Percentiles rank a stretch among this genome's conserved stretches.
These are phyloP conservation scores for Ciona savignyi DNA, from an alignment of 23 tunicate genomes.

Conservation along the genomic window DNA sequence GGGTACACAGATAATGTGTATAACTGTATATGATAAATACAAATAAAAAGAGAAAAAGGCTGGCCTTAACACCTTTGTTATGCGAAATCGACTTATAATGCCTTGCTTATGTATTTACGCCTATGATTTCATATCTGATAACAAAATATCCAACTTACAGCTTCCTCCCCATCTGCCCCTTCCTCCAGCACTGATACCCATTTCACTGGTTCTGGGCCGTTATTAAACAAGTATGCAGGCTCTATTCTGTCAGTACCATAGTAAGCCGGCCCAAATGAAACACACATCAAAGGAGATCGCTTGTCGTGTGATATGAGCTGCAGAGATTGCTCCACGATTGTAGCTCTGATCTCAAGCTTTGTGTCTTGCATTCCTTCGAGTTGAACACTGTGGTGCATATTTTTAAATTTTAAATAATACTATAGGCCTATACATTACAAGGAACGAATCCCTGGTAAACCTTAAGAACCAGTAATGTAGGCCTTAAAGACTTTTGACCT, in stretches of 20 bases:
- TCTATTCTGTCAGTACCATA: conserved; percentile 88
- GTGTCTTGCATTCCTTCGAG: conserved; percentile 84
- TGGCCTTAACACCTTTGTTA: no score
- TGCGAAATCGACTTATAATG: not conserved
- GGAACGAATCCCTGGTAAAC: not conserved
- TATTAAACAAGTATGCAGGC: conserved; percentile 60
- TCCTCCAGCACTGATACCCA: conserved; percentile 97
- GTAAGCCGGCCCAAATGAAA: conserved; percentile 86
- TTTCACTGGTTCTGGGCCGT: conserved; percentile 85
- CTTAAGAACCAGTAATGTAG: not conserved
- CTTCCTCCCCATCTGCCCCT: conserved; percentile 92
- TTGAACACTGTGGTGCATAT: conserved; percentile 32
- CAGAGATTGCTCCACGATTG: conserved; percentile 76
- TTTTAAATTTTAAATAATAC: not conserved
- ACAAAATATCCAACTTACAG: conserved; percentile 70
- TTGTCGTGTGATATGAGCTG: conserved; percentile 35
- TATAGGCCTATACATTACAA: not conserved
- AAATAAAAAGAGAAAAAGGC: not conserved
- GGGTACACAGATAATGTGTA: no score
- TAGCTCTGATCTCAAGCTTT: conserved; percentile 56
- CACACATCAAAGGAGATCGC: conserved; percentile 25
- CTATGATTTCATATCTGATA: no score
- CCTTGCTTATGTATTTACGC: no score
- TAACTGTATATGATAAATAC: no score
- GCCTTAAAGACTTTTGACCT: not conserved